Conservation (phyloP, 2,888 invertebrate genomes). For the Catonia carolina region DNA sequence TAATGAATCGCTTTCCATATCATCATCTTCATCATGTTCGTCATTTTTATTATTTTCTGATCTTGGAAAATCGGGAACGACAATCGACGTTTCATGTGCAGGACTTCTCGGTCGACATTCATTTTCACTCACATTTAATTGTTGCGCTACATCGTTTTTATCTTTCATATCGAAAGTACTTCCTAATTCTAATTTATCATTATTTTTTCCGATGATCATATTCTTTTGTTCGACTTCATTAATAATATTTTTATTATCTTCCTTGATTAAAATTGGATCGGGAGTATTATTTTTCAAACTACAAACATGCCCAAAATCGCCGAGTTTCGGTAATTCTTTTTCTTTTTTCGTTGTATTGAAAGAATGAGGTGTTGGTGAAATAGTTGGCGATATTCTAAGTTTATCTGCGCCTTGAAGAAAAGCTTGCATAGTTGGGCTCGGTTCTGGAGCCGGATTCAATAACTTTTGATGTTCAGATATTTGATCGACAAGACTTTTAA, state of each 20-base stretch:
- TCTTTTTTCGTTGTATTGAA: constrained; percentile 23
- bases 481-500: constrained; percentile 75
- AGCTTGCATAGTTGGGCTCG: constrained; percentile 62
- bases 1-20: constrained; percentile 35
- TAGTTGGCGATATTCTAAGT: constrained; percentile 32
- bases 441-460: constrained; percentile 66
- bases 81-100: constrained; percentile 56
- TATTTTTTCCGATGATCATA: background rate
- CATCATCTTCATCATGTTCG: constrained; percentile 28
- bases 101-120: constrained; percentile 51
- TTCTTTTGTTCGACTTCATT: constrained; percentile 16
- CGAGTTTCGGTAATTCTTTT: constrained; percentile 31
- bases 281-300: constrained; percentile 28
- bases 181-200: constrained; percentile 15
- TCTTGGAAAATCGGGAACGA: constrained; percentile 57
- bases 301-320: constrained; percentile 38
- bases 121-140: constrained; percentile 22
- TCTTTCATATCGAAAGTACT: constrained; percentile 26
- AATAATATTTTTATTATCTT: constrained; percentile 10
- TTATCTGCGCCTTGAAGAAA: constrained; percentile 51
- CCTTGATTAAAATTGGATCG: constrained; percentile 7
- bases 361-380: constrained; percentile 28
- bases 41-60: constrained; percentile 31
- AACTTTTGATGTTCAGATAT: constrained; percentile 85
- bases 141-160: constrained; percentile 27